A percentile compares a stretch with the other conserved stretches of the same genome.
Conservation (phyloP, 2,797 vertebrate species). For the Masticophis lateralis region DNA sequence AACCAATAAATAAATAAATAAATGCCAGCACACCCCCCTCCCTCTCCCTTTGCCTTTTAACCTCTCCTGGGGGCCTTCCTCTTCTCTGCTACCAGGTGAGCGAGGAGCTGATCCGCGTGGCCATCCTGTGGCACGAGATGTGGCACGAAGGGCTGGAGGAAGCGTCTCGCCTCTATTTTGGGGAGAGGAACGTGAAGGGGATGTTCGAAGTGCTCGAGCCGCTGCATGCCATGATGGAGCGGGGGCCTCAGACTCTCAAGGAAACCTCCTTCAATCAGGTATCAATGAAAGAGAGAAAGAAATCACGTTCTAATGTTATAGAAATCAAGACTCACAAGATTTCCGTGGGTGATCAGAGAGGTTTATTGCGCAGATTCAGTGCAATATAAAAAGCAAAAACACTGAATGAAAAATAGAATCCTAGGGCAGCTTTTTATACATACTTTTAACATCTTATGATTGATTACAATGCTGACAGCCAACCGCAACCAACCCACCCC, state of each 20-base stretch:
- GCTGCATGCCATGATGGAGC: conserved; percentile 98
- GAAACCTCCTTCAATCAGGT: conserved; percentile 99
- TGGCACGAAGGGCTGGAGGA: conserved; percentile 98
- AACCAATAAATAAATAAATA: too few species aligned
- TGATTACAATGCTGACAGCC: too few species aligned
- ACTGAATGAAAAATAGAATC: too few species aligned
- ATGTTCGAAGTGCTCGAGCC: conserved; percentile 99
- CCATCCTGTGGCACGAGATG: conserved; percentile 99
- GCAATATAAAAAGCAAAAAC: too few species aligned
- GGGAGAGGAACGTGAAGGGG: conserved; percentile 96
- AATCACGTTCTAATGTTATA: fast-evolving
- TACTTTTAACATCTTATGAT: too few species aligned
- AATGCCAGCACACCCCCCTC: neutral
- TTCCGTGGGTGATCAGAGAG: too few species aligned
- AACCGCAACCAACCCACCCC: too few species aligned
- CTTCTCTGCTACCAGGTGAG: conserved; percentile 80
- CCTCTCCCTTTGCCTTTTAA: neutral
- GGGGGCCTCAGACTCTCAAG: conserved; percentile 96
- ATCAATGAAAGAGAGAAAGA: neutral
- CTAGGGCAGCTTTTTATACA: too few species aligned
- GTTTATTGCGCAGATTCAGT: too few species aligned
- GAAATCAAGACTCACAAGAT: too few species aligned
- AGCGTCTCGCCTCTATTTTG: conserved; percentile 95
- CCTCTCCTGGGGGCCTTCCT: neutral
- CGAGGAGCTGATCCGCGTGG: conserved; percentile 96